Evolutionary conservation across 92 coral and sea anemone species (phyloP), one percentile per base, ranked within the genome.

Genomic region (Muricea muricata): DNA sequence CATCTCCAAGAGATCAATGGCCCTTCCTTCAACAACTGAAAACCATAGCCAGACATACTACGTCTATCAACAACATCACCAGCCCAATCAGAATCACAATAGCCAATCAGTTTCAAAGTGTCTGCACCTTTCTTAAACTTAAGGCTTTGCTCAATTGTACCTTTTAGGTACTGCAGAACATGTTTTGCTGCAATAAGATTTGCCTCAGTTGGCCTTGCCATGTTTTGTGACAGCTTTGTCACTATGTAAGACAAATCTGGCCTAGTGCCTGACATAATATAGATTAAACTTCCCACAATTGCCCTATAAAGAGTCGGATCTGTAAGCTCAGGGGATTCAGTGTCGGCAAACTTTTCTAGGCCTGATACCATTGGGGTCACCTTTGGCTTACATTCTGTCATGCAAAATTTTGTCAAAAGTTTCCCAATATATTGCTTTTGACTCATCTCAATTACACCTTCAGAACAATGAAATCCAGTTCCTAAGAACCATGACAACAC

Each of bases 1-100:
- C 82, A 50, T 57, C 56, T 78, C 83, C 83, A 78, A 3, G 83
- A 78, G 20, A 57, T 52, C 33, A 78, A 78, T 18, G 83, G 83
- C 0, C 83, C 83, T 20, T 29, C 39, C n/a, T n/a, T n/a, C n/a
- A n/a, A n/a, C n/a, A n/a, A n/a, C n/a, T n/a, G n/a, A n/a, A n/a
- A n/a, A n/a, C 26, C 56, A 63, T 39, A 39, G 5, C 45, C 45
- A 39, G 45, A 4, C 11, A 48, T 48, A 48, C 56, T 48, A 17
- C 56, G 56, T 15, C 56, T 48, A 48, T 48, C 56, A 2, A 11
- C 56, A 2, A 48, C 56, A 20, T 17, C 12, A 11, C 18, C 13
- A 48, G 18, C 56, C 56, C 56, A 48, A 20, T 48, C 56, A 7
- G 56, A 48, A 20, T 48, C 56, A 48, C 56, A 48, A 48, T 11